Evolutionary conservation across 1,140 invertebrate species (phyloP).

Genomic region (Drosophila eugracilis): DNA sequence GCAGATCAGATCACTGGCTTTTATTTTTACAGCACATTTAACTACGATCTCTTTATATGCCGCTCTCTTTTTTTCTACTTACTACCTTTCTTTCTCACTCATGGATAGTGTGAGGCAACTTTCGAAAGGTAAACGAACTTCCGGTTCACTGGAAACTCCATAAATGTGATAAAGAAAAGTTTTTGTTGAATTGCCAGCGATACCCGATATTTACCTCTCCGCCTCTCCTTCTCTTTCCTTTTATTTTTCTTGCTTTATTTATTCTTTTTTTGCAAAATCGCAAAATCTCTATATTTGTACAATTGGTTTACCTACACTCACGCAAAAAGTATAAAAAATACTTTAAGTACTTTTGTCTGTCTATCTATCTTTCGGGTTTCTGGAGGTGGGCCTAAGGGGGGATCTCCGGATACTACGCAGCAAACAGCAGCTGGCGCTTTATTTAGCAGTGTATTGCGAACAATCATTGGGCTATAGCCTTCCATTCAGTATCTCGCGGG

Average conservation of each 20-base stretch:
- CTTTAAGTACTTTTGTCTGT: conserved; percentile 59
- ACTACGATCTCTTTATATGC: conserved; percentile 25
- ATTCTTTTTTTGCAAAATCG: conserved; percentile 6
- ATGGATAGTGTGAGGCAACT: conserved; percentile 27
- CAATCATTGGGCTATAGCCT: conserved; percentile 1
- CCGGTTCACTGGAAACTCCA: conserved; percentile 64
- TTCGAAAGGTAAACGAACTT: conserved; percentile 81
- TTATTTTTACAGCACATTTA: neutral
- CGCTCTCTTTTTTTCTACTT: conserved; percentile 10
- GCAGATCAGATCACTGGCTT: conserved; percentile 19
- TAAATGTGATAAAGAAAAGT: conserved; percentile 38
- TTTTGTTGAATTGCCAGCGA: conserved; percentile 9
- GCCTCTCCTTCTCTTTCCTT: neutral
- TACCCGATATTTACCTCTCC: neutral
- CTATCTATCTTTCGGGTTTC: conserved; percentile 6
- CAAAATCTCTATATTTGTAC: conserved; percentile 66
- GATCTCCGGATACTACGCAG: conserved; percentile 57
- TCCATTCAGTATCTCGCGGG: conserved; percentile 13
- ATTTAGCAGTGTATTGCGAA: conserved; percentile 6
- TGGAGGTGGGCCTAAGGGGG: neutral
- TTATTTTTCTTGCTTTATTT: neutral
- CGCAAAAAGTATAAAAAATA: conserved; percentile 13
- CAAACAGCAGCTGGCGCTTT: conserved; percentile 32
- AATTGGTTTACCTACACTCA: conserved; percentile 55
- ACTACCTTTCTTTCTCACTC: conserved; percentile 28